phyloP scores from a whole-genome alignment of 2,888 invertebrate genomes.

The Eulithis prunata region DNA sequence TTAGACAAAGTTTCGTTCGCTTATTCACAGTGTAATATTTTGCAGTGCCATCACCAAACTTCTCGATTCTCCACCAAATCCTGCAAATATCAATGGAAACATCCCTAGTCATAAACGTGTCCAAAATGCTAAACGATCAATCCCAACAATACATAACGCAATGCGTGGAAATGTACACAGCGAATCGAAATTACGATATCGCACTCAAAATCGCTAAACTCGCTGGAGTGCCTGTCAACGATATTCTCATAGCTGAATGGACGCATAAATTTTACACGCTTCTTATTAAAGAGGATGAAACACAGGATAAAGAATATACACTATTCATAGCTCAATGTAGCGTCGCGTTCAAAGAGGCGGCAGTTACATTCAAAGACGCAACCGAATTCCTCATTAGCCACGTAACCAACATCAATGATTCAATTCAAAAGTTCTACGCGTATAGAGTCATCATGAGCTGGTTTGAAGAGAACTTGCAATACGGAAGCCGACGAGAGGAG shows the following conservation, averaged over 20 bases:
- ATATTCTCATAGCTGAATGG: slow-evolving; percentile 84
- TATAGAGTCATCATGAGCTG: slow-evolving; percentile 78
- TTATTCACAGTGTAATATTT: slow-evolving; percentile 28
- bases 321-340: slow-evolving; percentile 86
- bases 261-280: slow-evolving; percentile 75
- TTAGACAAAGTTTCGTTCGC: too few species aligned
- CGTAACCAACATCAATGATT: slow-evolving; percentile 75
- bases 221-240: slow-evolving; percentile 75
- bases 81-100: slow-evolving; percentile 85
- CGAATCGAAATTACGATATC: slow-evolving; percentile 78
- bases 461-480: slow-evolving; percentile 74
- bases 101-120: slow-evolving; percentile 80
- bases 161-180: slow-evolving; percentile 82
- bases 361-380: slow-evolving; percentile 85
- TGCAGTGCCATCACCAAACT: slow-evolving; percentile 75
- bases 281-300: slow-evolving; percentile 55
- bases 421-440: slow-evolving; percentile 79
- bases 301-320: slow-evolving; percentile 70
- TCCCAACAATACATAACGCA: slow-evolving; percentile 76
- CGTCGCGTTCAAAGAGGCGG: slow-evolving; percentile 83
- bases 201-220: slow-evolving; percentile 85
- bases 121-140: slow-evolving; percentile 71
- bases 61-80: slow-evolving; percentile 72
- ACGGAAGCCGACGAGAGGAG: slow-evolving; percentile 67
- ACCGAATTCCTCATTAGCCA: slow-evolving; percentile 86